Conservation (phyloP, 2,113 vertebrate species). For the Pipa parva region DNA sequence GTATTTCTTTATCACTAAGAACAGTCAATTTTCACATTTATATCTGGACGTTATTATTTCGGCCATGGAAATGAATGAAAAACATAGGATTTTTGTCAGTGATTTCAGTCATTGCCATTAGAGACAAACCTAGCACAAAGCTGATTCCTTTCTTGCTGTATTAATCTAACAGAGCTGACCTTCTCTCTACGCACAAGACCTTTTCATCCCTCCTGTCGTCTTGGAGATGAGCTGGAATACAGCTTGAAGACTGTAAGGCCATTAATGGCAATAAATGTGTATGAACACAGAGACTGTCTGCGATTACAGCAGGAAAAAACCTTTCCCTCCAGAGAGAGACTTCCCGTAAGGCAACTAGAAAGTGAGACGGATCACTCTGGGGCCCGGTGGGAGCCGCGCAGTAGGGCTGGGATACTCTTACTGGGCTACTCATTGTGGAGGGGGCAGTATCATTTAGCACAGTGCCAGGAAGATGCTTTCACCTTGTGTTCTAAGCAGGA, state of each 20-base stretch:
- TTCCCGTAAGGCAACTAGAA: slow-evolving; percentile 45
- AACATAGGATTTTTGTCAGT: too few relatives aligned
- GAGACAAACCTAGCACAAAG: not conserved
- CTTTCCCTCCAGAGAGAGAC: slow-evolving; percentile 41
- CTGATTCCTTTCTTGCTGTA: slow-evolving; percentile 15
- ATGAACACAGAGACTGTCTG: slow-evolving; percentile 39
- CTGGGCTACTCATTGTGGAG: slow-evolving; percentile 22
- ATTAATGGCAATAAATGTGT: slow-evolving; percentile 25
- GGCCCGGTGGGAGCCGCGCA: slow-evolving; percentile 37
- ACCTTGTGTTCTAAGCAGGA: slow-evolving; percentile 1
- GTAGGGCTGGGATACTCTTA: slow-evolving; percentile 35
- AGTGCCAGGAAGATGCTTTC: slow-evolving; percentile 32
- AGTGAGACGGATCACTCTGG: slow-evolving; percentile 39
- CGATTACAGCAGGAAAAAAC: slow-evolving; percentile 32
- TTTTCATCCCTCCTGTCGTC: slow-evolving; percentile 14
- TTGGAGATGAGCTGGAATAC: slow-evolving; percentile 14
- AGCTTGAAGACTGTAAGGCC: slow-evolving; percentile 28
- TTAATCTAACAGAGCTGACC: slow-evolving; percentile 40
- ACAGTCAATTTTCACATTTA: too few relatives aligned
- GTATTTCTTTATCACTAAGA: too few relatives aligned
- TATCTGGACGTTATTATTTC: too few relatives aligned
- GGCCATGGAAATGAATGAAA: too few relatives aligned
- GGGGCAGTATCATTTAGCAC: slow-evolving; percentile 36
- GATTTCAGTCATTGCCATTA: not conserved
- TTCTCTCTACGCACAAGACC: slow-evolving; percentile 36